Conservation (phyloP, 2,797 vertebrate genomes). For the Pelochelys cantorii region DNA sequence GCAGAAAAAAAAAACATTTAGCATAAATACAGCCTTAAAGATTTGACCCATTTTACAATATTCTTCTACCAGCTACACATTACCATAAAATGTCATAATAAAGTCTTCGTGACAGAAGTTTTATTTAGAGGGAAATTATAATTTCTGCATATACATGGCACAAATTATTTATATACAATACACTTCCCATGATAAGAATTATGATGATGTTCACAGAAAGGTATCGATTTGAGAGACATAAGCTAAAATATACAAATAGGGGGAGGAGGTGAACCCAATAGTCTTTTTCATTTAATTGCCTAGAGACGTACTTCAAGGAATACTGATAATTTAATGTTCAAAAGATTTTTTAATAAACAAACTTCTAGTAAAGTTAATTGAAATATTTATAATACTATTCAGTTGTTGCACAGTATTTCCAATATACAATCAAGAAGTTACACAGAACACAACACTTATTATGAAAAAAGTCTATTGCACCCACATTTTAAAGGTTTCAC, state of each 20-base stretch:
- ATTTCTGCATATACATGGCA: slow-evolving; percentile 92
- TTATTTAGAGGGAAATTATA: slow-evolving; percentile 93
- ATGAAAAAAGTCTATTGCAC: slow-evolving; percentile 81
- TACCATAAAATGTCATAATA: slow-evolving; percentile 31
- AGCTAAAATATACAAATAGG: slow-evolving; percentile 83
- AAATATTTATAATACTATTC: slow-evolving; percentile 87
- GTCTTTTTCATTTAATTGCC: slow-evolving; percentile 69
- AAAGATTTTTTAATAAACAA: slow-evolving; percentile 90
- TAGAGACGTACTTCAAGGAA: slow-evolving; percentile 80
- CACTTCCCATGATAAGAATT: slow-evolving; percentile 84
- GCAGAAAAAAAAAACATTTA: not conserved
- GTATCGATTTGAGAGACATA: slow-evolving; percentile 73
- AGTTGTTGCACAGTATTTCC: slow-evolving; percentile 84
- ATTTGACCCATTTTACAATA: not conserved
- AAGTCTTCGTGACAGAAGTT: slow-evolving; percentile 76
- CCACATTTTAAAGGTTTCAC: slow-evolving; percentile 89
- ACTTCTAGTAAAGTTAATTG: slow-evolving; percentile 85
- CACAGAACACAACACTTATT: slow-evolving; percentile 83
- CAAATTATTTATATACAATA: slow-evolving; percentile 92
- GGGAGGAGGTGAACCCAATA: slow-evolving; percentile 63
- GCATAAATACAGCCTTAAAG: not conserved
- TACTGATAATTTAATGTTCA: slow-evolving; percentile 84
- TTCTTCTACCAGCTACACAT: not conserved
- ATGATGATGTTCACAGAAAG: slow-evolving; percentile 83
- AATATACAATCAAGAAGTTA: slow-evolving; percentile 86